A percentile compares a stretch with the other conserved stretches of the same genome.
phyloP scores from a whole-genome alignment of 2,113 vertebrate genomes.

The Hippocampus zosterae region DNA sequence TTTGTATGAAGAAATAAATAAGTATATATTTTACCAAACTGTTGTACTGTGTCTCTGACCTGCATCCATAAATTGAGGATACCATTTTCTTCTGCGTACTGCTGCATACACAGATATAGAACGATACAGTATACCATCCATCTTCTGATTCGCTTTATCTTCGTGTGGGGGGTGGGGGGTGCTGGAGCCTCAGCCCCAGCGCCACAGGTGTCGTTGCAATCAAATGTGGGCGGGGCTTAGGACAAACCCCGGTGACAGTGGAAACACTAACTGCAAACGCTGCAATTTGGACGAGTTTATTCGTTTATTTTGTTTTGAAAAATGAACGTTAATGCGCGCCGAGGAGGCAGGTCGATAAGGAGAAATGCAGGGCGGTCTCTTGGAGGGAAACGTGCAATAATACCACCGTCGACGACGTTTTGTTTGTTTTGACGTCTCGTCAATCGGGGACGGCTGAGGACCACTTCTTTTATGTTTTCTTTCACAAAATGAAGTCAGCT shows the following conservation, averaged over 20 bases:
- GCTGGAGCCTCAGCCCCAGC: no score
- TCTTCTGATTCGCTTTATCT: no score
- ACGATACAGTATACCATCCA: no score
- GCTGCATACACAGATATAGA: neutral
- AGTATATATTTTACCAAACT: constrained; percentile 91
- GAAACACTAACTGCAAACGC: neutral
- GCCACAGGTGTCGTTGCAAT: no score
- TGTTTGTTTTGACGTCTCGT: neutral
- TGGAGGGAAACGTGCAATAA: neutral
- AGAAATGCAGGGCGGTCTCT: neutral
- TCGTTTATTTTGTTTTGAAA: neutral
- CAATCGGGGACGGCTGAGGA: neutral
- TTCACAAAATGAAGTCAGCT: neutral
- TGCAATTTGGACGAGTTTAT: neutral
- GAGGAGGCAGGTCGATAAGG: neutral
- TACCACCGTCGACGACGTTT: neutral
- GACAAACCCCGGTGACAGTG: neutral
- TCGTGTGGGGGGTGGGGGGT: no score
- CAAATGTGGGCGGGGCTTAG: no score
- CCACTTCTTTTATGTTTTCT: neutral
- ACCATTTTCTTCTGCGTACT: neutral
- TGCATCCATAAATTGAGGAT: neutral
- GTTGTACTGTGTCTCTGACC: constrained; percentile 7
- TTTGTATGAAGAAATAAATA: constrained; percentile 98
- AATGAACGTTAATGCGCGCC: neutral